Base-by-base conservation (phyloP, 2,113 vertebrate species). In the Poeciliopsis retropinna region DNA sequence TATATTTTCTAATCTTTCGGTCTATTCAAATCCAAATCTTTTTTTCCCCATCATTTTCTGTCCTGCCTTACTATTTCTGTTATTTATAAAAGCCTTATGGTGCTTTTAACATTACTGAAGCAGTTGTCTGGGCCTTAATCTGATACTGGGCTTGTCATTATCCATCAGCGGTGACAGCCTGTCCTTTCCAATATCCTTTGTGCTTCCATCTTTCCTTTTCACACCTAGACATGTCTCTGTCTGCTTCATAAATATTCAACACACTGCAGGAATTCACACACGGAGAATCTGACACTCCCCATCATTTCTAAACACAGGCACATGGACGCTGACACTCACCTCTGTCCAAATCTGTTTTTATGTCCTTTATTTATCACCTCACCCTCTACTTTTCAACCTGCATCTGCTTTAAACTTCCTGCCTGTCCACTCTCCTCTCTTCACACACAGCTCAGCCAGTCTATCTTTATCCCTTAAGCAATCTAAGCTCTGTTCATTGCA, bases 211-310 rank as follows among this genome's bases (percentile, higher is more conserved):
- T 82, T 63, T 77, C 22, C 69, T 60, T 79, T 78, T 87, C 41
- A 5, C 80, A 76, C 74, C 78, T 68, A 73, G 63, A 85, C 86
- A 73, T 80, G 62, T 84, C 79, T 83, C 75, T 13, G 67, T 57
- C 72, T 70, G 67, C 75, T 81, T 89, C 85, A 94, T 95, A 91
- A 94, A 94, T 94, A 94, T 94, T 94, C 90, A 94, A 65, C 29
- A 63, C 41, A 63, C 67, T 39, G 28, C 68, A 66, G 70, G 72
- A 79, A 83, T 90, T 88, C 85, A 75, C 83, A 72, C 80, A 80
- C 75, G 8, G 5, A 75, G 72, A 88, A 68, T 73, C 79, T 89
- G 91, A 84, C 91, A 85, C 77, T 74, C 70, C 34, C 75, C 61
- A 90, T 92, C 91, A 88, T 81, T 82, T 82, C 80, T 64, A 70